These are phyloP conservation scores for Dasyurus viverrinus DNA, from an alignment of 2,113 vertebrate genomes.

Conservation along the genomic window DNA sequence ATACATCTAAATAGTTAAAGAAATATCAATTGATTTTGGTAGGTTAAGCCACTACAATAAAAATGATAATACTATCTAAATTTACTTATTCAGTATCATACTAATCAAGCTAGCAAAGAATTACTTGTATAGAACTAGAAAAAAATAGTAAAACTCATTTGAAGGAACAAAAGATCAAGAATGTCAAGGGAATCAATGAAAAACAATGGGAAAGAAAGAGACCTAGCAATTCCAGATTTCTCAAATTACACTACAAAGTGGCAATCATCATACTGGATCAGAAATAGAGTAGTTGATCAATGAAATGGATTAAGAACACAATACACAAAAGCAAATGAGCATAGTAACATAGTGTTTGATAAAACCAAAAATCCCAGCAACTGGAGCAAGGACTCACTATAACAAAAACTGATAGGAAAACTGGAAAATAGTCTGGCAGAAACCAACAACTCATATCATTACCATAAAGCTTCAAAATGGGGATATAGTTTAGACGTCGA, in stretches of 20 bases:
- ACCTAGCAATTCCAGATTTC: background rate
- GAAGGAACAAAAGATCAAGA: background rate
- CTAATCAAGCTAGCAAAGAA: background rate
- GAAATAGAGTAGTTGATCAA: background rate
- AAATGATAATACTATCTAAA: background rate
- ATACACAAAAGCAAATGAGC: background rate
- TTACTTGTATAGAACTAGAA: background rate
- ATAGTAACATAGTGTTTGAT: background rate
- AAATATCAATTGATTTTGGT: background rate
- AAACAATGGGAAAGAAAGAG: background rate
- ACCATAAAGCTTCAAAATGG: background rate
- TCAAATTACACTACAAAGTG: background rate
- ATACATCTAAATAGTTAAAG: background rate
- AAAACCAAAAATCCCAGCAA: background rate
- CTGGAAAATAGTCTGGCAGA: background rate
- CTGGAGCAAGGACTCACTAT: background rate
- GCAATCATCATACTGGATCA: background rate
- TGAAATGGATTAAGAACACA: background rate
- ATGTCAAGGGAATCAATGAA: background rate
- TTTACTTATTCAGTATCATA: background rate
- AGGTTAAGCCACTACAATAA: background rate
- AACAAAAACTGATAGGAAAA: background rate
- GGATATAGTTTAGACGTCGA: background rate
- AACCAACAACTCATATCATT: background rate
- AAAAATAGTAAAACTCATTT: background rate